A percentile compares a stretch with the other conserved stretches of the same genome.
Conservation (phyloP, 2,113 vertebrate genomes). For the Rutilus rutilus region DNA sequence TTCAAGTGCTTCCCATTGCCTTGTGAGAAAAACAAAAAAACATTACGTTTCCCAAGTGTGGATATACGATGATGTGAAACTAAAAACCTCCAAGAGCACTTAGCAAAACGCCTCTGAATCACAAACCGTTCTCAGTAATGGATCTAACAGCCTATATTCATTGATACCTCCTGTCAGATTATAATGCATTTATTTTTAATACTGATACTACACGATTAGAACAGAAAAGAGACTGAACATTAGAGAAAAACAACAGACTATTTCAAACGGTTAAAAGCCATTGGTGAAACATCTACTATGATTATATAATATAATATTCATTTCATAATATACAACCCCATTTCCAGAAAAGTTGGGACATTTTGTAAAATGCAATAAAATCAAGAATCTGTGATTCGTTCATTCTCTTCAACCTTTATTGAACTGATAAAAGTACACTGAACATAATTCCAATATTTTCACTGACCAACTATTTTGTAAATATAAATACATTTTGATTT, state of each 20-base stretch:
- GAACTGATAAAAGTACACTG: too few species aligned
- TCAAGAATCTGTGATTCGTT: too few species aligned
- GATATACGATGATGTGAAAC: slow-evolving; percentile 55
- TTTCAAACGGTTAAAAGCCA: neutral
- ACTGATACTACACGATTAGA: neutral
- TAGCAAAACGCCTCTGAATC: slow-evolving; percentile 47
- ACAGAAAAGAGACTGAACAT: slow-evolving; percentile 6
- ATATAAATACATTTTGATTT: too few species aligned
- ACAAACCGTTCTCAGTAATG: slow-evolving; percentile 52
- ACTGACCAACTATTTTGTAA: too few species aligned
- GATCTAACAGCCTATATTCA: slow-evolving; percentile 28
- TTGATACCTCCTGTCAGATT: slow-evolving; percentile 11
- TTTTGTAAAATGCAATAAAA: too few species aligned
- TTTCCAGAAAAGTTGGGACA: too few species aligned
- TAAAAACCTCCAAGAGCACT: slow-evolving; percentile 57
- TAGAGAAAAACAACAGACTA: neutral
- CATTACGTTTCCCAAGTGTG: slow-evolving; percentile 42
- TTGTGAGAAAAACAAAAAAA: slow-evolving; percentile 40
- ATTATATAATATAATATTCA: neutral
- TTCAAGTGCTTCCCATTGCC: slow-evolving; percentile 25
- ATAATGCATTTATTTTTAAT: slow-evolving; percentile 7
- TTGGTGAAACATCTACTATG: neutral
- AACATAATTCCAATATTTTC: too few species aligned
- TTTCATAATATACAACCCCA: neutral
- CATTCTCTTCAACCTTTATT: too few species aligned